Base-by-base conservation (phyloP, 2,113 vertebrate species). In the Oostethus manadensis region DNA sequence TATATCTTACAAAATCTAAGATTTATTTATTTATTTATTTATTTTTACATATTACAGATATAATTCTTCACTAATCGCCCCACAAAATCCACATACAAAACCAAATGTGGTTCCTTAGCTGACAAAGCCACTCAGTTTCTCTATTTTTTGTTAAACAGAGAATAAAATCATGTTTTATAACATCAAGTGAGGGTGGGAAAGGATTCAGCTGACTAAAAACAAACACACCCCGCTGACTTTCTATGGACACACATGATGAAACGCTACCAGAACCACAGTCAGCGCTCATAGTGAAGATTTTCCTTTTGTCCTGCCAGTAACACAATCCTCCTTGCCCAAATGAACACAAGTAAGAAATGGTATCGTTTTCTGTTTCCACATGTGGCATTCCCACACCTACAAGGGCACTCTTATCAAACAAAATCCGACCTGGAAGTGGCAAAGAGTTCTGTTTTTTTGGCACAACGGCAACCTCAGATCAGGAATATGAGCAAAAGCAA, bases 361-460 rank as follows among this genome's bases (percentile, higher is more conserved):
- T 80, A 81, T 77, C 67, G 77, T 83, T 79, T 85, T 84, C 86
- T 82, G 86, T 86, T 88, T 79, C 82, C 82, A 79, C 83, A 86
- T 84, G 77, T 81, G 80, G 79, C 74, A 62, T 86, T 83, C 82
- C 79, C 81, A 83, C 73, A 81, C 70, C 72, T 74, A 78, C 62
- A 66, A 77, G 71, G 23, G 64, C 78, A 77, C 74, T 70, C 78
- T 77, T 59, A 33, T 53, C 9, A 9, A 16, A 51, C 50, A 51
- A 50, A 70, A 73, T 54, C 61, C 9, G 26, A 6, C 17, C 38
- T 14, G 38, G 38, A 42, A 42, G 38, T 42, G 38, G 6, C 45
- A 46, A 18, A 9, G 10, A 18, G 45, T 44, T 4, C 29, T 33
- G 29, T 4, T 33, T 33, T 33, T 16, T 29, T 29, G 23, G 22